Percentiles rank a stretch among this genome's conserved stretches.
Conservation (phyloP, 2,113 vertebrate genomes). For the Pao palembangensis region DNA sequence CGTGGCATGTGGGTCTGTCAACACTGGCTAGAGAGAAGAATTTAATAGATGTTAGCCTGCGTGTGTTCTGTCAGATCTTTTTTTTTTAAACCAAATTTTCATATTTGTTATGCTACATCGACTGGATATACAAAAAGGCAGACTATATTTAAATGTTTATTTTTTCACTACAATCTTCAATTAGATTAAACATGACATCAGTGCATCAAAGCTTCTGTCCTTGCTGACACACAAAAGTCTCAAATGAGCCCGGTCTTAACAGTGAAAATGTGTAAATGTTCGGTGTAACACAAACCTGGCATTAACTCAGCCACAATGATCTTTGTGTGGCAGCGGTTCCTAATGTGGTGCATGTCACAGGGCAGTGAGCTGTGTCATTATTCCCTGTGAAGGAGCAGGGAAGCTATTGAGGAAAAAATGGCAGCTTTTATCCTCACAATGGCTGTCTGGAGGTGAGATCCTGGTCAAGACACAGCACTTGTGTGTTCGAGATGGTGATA, state of each 20-base stretch:
- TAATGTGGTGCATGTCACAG: constrained; percentile 62
- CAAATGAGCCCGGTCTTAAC: constrained; percentile 26
- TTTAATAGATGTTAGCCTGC: constrained; percentile 27
- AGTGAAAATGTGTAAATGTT: constrained; percentile 55
- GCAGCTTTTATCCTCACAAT: constrained; percentile 49
- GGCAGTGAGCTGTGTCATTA: constrained; percentile 55
- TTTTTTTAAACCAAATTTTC: not conserved
- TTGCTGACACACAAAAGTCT: constrained; percentile 5
- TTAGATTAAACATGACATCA: no score
- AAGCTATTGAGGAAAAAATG: constrained; percentile 35
- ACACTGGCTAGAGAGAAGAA: constrained; percentile 44
- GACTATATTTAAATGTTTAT: no score
- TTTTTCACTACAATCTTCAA: no score
- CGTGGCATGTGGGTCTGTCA: constrained; percentile 50
- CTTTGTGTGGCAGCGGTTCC: constrained; percentile 53
- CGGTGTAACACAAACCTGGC: constrained; percentile 57
- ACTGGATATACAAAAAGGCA: no score
- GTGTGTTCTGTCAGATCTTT: constrained; percentile 27
- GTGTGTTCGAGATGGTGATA: constrained; percentile 8
- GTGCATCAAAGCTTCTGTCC: not conserved
- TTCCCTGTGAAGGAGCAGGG: constrained; percentile 27
- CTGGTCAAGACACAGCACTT: constrained; percentile 47
- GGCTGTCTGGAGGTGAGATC: constrained; percentile 53
- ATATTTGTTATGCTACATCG: not conserved
- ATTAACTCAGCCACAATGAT: constrained; percentile 52